phyloP scores from a whole-genome alignment of 2,888 invertebrate genomes.

The Aporophyla nigra region DNA sequence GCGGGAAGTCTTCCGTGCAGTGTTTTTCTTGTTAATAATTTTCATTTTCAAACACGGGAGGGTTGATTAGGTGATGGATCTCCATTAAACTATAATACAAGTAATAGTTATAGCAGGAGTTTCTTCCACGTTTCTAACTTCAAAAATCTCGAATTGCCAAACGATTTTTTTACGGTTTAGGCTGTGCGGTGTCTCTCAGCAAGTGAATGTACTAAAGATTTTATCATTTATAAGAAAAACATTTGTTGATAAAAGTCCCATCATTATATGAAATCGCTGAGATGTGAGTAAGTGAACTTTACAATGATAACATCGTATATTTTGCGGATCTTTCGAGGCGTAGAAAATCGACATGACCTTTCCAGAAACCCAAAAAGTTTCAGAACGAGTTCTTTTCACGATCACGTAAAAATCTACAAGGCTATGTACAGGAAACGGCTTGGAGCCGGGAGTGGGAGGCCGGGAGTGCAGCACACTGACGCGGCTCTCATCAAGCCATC shows the following conservation, averaged over 20 bases:
- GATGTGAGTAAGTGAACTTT: background rate
- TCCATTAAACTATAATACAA: background rate
- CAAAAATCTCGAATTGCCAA: background rate
- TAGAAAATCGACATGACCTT: constrained; percentile 2
- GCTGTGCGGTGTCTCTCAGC: background rate
- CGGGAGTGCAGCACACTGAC: constrained; percentile 77
- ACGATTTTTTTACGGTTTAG: too few relatives aligned
- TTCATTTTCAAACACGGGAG: background rate
- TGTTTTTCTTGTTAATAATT: constrained; percentile 3
- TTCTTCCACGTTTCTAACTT: background rate
- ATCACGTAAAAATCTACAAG: constrained; percentile 69
- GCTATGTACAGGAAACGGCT: constrained; percentile 54
- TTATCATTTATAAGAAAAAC: too few relatives aligned
- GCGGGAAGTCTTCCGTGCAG: background rate
- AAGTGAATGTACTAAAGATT: too few relatives aligned
- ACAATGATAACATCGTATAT: background rate
- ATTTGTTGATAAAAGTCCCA: too few relatives aligned
- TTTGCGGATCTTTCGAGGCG: background rate
- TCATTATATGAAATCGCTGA: background rate
- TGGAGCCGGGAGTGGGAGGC: constrained; percentile 58
- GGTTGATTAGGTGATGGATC: background rate
- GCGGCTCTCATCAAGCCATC: constrained; percentile 87
- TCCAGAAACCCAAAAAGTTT: constrained; percentile 14
- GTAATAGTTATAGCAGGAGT: background rate
- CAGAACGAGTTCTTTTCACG: constrained; percentile 54